phyloP scores from a whole-genome alignment of 2,113 vertebrate genomes.

The Ascaphus truei region DNA sequence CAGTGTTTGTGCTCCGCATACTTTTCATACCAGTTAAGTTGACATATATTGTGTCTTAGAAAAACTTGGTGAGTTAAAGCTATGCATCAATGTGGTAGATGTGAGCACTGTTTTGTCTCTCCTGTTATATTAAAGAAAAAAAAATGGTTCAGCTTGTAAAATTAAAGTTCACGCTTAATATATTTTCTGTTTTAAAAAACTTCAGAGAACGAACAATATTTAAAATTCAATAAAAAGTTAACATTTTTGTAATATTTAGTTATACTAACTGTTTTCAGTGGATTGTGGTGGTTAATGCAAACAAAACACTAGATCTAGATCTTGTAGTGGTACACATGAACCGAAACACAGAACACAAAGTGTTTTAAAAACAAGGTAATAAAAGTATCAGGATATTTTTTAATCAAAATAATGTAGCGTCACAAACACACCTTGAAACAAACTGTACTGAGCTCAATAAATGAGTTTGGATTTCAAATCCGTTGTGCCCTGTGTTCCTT shows the following conservation, averaged over 20 bases:
- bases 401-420: no score
- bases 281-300: not conserved
- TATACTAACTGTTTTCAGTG: not conserved
- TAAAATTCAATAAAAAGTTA: not conserved
- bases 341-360: no score
- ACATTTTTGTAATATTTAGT: not conserved
- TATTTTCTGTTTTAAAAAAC: not conserved
- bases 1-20: not conserved
- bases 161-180: not conserved
- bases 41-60: constrained; percentile 1
- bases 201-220: not conserved
- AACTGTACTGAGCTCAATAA: no score
- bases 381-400: no score
- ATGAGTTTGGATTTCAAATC: no score
- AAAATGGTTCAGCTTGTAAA: not conserved
- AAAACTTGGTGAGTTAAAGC: not conserved
- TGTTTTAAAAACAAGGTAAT: no score
- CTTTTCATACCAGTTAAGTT: not conserved
- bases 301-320: not conserved
- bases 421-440: no score
- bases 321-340: no score
- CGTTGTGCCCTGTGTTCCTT: no score
- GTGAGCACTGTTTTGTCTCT: not conserved
- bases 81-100: not conserved
- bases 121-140: not conserved